Evolutionary conservation across 53 echinoderm and acorn worm genomes (phyloP), one percentile per base, ranked within the genome.

Genomic region (Hippasteria phrygiana): DNA sequence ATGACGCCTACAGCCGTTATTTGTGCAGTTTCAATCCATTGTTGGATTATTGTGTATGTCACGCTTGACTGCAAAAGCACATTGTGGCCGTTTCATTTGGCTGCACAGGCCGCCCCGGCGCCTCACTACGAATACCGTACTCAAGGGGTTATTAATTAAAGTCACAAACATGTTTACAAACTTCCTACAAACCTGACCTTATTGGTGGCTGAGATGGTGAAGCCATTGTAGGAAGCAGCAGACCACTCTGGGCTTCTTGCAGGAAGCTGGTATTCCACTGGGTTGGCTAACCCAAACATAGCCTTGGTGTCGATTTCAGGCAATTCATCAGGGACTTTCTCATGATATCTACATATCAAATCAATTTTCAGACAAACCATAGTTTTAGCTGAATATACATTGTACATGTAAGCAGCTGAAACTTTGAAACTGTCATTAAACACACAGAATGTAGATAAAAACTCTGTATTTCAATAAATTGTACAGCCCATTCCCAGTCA

Each of bases 271-370:
- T 88, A 99, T 5, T 96, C 96, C 41, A 93, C 87, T 4, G 96
- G 96, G 24, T 71, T 91, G 12, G 92, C 96, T 36, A 98, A 82
- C 26, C 96, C 99, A 83, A 92, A 96, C 27, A 88, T 92, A 12
- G 89, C 90, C 50, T 99, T 96, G 17, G 88, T 62, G 43, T 96
- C 91, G 55, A 99, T 81, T 46, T 93, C 96, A 40, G 99, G 98
- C 17, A 99, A 39, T 39, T 94, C 94, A 22, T 90, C 99, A 62
- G 99, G 99, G 26, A 99, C 93, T 75, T 94, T 93, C 40, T 96
- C 96, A 77, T 94, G 88, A 47, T 93, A 96, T 56, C 99, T 99
- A 65, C 22, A 79, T n/a, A n/a, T n/a, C 1, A 51, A 45, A 66
- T 56, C 28, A 62, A 12, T 2, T 62, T 12, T 34, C 48, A 26